phyloP scores from a whole-genome alignment of 2,113 vertebrate genomes.

The Lepus timidus region DNA sequence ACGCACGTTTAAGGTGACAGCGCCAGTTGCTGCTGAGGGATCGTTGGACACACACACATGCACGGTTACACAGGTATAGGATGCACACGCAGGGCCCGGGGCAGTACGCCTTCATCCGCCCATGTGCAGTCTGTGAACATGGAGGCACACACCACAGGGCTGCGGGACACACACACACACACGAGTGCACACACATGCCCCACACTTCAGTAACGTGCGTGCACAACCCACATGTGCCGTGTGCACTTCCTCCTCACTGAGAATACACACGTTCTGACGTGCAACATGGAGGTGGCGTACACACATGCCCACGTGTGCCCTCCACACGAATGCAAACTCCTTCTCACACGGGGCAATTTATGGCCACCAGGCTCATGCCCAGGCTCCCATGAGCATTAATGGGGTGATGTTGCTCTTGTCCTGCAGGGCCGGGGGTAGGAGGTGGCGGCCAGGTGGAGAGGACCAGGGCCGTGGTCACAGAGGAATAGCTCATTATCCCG shows the following conservation, averaged over 20 bases:
- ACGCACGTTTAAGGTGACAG: not conserved
- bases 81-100: conserved; percentile 46
- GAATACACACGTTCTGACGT: accelerated
- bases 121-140: conserved; percentile 46
- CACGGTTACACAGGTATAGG: not conserved
- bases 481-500: conserved; percentile 78
- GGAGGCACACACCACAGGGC: conserved; percentile 41
- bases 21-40: not conserved
- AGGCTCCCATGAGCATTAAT: conserved; percentile 87
- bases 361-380: conserved; percentile 82
- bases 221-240: too few relatives aligned
- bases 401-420: conserved; percentile 85
- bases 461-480: conserved; percentile 56
- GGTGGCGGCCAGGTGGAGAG: conserved; percentile 24
- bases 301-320: not conserved
- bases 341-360: conserved; percentile 84
- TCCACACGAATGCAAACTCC: not conserved
- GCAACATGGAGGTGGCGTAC: not conserved
- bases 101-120: not conserved
- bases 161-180: conserved; percentile 53
- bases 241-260: not conserved
- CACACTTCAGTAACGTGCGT: not conserved
- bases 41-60: not conserved
- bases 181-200: conserved; percentile 52
- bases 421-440: conserved; percentile 46